Conservation (phyloP, 2,797 vertebrate species). For the Sciaenops ocellatus region DNA sequence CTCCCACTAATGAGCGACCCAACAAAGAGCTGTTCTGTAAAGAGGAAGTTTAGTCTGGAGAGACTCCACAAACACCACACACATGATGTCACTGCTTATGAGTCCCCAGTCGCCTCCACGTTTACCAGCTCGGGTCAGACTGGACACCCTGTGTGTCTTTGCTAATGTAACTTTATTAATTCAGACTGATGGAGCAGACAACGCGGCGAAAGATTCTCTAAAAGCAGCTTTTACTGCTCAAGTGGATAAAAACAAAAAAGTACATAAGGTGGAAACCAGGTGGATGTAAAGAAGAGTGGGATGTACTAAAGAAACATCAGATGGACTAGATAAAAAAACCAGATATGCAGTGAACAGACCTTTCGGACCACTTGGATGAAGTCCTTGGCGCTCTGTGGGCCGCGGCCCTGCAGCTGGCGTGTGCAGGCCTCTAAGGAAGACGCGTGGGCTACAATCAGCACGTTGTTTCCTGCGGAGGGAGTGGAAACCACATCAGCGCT, state of each 20-base stretch:
- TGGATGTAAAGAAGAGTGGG: neutral
- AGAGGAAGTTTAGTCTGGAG: conserved; percentile 29
- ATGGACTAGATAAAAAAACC: neutral
- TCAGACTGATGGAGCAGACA: neutral
- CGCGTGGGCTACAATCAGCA: conserved; percentile 95
- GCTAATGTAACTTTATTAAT: neutral
- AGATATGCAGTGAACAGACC: conserved; percentile 77
- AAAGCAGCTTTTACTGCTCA: neutral
- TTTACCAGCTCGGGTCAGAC: neutral
- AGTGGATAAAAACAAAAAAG: neutral
- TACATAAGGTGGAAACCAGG: neutral
- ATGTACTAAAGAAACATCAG: neutral
- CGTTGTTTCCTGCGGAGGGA: conserved; percentile 89
- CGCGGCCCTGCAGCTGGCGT: conserved; percentile 94
- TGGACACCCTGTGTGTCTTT: neutral
- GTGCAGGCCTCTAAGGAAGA: conserved; percentile 97
- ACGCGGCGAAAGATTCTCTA: neutral
- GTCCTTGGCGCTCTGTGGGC: conserved; percentile 94
- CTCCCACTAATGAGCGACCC: conserved; percentile 14
- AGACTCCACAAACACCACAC: conserved; percentile 14
- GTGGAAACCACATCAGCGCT: conserved; percentile 42
- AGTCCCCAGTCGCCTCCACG: neutral
- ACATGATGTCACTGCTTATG: neutral
- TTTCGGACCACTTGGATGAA: conserved; percentile 97
- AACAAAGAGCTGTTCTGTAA: conserved; percentile 30